Evolutionary conservation across 1,140 invertebrate genomes (phyloP).

Genomic region (Drosophila truncata): DNA sequence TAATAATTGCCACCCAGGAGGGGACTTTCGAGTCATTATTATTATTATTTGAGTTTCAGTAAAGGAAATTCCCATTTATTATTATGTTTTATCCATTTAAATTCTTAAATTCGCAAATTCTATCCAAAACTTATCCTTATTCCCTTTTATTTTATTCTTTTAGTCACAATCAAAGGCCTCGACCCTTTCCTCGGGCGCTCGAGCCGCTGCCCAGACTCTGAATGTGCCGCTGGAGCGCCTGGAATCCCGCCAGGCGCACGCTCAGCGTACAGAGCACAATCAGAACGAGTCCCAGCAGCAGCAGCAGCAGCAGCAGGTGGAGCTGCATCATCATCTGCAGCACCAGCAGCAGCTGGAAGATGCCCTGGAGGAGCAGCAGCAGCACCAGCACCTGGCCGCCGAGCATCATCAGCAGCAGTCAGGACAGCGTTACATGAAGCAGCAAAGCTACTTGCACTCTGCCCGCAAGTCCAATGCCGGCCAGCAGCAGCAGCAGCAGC

Average conservation of each 20-base stretch:
- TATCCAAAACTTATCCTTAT: not conserved
- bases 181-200: slow-evolving; percentile 80
- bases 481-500: slow-evolving; percentile 61
- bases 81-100: not conserved
- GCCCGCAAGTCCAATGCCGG: slow-evolving; percentile 70
- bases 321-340: slow-evolving; percentile 62
- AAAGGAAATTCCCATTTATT: not conserved
- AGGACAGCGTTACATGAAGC: slow-evolving; percentile 67
- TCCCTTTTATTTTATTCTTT: not conserved
- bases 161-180: slow-evolving; percentile 84
- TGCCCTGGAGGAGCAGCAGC: slow-evolving; percentile 51
- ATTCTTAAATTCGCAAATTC: not conserved
- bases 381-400: slow-evolving; percentile 51
- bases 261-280: slow-evolving; percentile 66
- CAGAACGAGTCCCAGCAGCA: slow-evolving; percentile 58
- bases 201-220: slow-evolving; percentile 83
- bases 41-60: not conserved
- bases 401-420: slow-evolving; percentile 46
- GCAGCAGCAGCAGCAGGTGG: slow-evolving; percentile 62
- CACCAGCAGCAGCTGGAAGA: slow-evolving; percentile 59
- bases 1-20: slow-evolving; percentile 12
- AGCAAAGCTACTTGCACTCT: slow-evolving; percentile 71
- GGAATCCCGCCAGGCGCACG: slow-evolving; percentile 79
- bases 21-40: not conserved
- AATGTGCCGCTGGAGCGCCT: slow-evolving; percentile 84